These are phyloP conservation scores for Platanista minor DNA, from an alignment of 2,113 vertebrate species.

Conservation along the genomic window DNA sequence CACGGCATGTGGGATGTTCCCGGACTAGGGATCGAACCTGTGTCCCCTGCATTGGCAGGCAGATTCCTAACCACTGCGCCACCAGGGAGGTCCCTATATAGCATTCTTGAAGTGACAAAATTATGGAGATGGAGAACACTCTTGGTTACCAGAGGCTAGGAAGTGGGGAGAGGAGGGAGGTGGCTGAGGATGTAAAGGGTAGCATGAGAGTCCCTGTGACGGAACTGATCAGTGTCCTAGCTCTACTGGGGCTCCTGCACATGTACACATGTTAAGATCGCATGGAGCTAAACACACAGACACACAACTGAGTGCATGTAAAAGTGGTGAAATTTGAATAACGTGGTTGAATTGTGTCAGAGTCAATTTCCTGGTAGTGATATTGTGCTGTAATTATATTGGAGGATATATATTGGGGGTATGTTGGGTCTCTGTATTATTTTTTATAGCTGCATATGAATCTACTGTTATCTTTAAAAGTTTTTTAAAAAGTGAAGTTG, in stretches of 20 bases:
- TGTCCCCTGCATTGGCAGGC: not conserved
- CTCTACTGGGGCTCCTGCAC: too few relatives aligned
- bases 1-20: not conserved
- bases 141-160: not conserved
- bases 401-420: not conserved
- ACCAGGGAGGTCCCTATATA: not conserved
- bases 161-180: not conserved
- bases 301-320: not conserved
- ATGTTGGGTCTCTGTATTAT: not conserved
- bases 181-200: not conserved
- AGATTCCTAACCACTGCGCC: not conserved
- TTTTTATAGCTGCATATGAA: not conserved
- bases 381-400: not conserved
- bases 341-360: not conserved
- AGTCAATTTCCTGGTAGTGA: not conserved
- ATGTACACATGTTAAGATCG: not conserved
- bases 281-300: not conserved
- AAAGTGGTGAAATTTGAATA: not conserved
- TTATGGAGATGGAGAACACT: not conserved
- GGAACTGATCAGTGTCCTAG: not conserved
- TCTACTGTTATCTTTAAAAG: not conserved
- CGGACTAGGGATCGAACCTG: not conserved
- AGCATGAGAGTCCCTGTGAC: not conserved
- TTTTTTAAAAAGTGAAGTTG: not conserved
- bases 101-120: not conserved